A percentile compares a stretch with the other conserved stretches of the same genome.
Evolutionary conservation across 2,797 vertebrate genomes (phyloP).

Genomic region (Melanotaenia trifasciata): DNA sequence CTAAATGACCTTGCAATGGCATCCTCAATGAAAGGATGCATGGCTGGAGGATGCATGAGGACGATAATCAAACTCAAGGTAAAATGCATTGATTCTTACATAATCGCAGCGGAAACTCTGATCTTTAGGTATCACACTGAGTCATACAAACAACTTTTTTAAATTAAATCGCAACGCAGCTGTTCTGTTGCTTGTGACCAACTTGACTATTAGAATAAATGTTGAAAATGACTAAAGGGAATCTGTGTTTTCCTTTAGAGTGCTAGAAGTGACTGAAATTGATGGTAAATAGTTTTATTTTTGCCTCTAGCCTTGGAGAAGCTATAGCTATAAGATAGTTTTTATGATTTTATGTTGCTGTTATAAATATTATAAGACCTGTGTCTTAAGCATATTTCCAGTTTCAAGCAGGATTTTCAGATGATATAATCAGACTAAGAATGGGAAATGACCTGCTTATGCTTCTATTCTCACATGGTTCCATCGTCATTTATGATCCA

Average conservation of each 20-base stretch:
- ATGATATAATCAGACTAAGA: slow-evolving; percentile 36
- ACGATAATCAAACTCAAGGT: slow-evolving; percentile 76
- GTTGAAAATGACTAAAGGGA: not conserved
- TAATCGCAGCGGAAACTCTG: no score
- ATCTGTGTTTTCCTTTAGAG: not conserved
- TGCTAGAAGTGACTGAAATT: not conserved
- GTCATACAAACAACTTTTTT: no score
- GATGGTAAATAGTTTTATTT: not conserved
- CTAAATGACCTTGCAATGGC: slow-evolving; percentile 69
- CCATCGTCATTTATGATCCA: slow-evolving; percentile 39
- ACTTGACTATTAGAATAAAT: not conserved
- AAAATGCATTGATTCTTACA: slow-evolving; percentile 44
- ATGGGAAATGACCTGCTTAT: slow-evolving; percentile 41
- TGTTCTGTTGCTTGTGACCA: not conserved
- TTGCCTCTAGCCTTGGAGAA: slow-evolving; percentile 22
- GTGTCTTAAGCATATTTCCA: slow-evolving; percentile 31
- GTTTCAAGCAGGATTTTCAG: slow-evolving; percentile 33
- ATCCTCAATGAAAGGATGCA: slow-evolving; percentile 48
- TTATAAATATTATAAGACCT: slow-evolving; percentile 49
- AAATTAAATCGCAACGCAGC: not conserved
- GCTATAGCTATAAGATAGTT: slow-evolving; percentile 30
- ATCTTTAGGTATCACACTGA: not conserved
- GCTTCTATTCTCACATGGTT: slow-evolving; percentile 24
- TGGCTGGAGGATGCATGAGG: slow-evolving; percentile 61
- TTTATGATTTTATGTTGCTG: slow-evolving; percentile 42